phyloP scores from a whole-genome alignment of 1,140 invertebrate genomes.

The Chironomus striatipennis region DNA sequence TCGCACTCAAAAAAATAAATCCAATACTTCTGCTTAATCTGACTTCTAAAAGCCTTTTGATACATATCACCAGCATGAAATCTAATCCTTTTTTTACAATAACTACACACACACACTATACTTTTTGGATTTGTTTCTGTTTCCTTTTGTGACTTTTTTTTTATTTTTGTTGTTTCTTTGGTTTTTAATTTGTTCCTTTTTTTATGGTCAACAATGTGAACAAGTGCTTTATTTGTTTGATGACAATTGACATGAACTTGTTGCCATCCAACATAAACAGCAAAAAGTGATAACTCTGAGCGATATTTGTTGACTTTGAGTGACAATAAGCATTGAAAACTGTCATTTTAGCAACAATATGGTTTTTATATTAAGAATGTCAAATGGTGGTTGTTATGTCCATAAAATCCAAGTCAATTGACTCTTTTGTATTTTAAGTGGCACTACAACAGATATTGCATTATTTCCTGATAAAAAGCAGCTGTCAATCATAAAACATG shows the following conservation, averaged over 20 bases:
- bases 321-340: too few species aligned
- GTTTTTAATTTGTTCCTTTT: background rate
- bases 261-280: background rate
- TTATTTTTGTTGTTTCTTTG: background rate
- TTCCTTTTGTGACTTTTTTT: background rate
- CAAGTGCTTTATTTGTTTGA: constrained; percentile 1
- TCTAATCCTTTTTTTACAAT: background rate
- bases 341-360: too few species aligned
- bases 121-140: background rate
- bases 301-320: too few species aligned
- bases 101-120: too few species aligned
- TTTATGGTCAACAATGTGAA: too few species aligned
- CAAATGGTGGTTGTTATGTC: too few species aligned
- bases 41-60: background rate
- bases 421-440: too few species aligned
- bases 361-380: too few species aligned
- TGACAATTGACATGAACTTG: constrained; percentile 10
- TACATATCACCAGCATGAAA: constrained; percentile 21
- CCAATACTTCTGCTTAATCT: background rate
- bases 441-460: too few species aligned
- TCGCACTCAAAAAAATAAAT: background rate
- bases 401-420: too few species aligned
- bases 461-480: too few species aligned
- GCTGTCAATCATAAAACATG: too few species aligned
- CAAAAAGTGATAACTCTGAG: background rate